Conservation (phyloP, 2,888 invertebrate genomes). For the Brachyopa scutellaris region DNA sequence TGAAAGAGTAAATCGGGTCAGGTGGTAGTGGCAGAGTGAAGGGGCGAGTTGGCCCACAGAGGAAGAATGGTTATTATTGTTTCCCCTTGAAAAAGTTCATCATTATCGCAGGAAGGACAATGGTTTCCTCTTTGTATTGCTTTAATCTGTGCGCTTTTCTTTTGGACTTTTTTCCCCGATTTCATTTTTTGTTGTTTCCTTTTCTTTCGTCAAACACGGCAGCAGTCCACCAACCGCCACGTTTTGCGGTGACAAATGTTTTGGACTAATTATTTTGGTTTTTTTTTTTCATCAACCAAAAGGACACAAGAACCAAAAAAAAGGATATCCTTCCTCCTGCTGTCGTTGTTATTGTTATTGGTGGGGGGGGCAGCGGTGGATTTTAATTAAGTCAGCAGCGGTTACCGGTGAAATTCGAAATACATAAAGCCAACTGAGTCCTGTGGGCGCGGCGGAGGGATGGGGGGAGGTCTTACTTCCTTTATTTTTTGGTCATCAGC, state of each 20-base stretch:
- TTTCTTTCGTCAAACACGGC: conserved; percentile 8
- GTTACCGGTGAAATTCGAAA: conserved; percentile 54
- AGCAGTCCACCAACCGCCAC: conserved; percentile 14
- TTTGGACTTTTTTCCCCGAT: neutral
- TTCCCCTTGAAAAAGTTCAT: conserved; percentile 44
- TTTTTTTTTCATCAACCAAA: conserved; percentile 36
- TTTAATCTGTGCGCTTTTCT: conserved; percentile 46
- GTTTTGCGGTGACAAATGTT: conserved; percentile 68
- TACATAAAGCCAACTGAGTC: conserved; percentile 25
- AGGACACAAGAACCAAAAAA: neutral
- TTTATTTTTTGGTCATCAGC: conserved; percentile 20
- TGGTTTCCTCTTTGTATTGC: conserved; percentile 58
- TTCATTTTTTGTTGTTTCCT: neutral
- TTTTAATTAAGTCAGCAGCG: conserved; percentile 67
- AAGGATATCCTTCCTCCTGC: conserved; percentile 30
- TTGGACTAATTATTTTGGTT: conserved; percentile 66
- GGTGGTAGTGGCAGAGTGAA: neutral
- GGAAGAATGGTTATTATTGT: conserved; percentile 48
- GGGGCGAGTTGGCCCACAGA: conserved; percentile 12
- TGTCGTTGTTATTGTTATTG: conserved; percentile 47
- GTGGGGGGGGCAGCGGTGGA: conserved; percentile 33
- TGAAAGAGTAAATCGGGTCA: conserved; percentile 27
- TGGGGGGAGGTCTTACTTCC: neutral
- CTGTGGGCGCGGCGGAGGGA: too few relatives aligned
- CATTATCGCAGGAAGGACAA: conserved; percentile 64